Evolutionary conservation across 2,113 vertebrate species (phyloP).

Genomic region (Prinia subflava): DNA sequence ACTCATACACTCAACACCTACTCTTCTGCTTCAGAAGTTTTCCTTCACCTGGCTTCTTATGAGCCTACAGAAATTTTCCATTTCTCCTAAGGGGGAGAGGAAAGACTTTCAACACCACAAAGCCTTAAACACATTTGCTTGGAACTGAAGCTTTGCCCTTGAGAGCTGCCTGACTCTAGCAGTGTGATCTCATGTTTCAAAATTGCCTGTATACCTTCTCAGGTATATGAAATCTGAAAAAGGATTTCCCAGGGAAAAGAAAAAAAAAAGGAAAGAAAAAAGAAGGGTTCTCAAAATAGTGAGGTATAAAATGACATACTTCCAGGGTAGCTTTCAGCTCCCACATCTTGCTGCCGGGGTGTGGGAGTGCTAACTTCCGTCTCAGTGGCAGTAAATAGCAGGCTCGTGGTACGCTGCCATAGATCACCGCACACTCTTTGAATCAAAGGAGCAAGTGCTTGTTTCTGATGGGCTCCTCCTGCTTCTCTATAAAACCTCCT

Average conservation of each 20-base stretch:
- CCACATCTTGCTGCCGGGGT: constrained; percentile 25
- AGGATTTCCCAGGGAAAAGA: not conserved
- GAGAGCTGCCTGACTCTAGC: not conserved
- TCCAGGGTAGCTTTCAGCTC: constrained; percentile 35
- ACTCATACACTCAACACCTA: not conserved
- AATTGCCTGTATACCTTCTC: not conserved
- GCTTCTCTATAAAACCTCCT: not conserved
- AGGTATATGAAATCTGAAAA: constrained; percentile 10
- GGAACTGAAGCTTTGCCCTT: not conserved
- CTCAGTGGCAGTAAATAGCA: constrained; percentile 45
- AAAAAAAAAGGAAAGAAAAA: not conserved
- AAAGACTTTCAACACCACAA: not conserved
- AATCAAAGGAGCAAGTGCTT: not conserved
- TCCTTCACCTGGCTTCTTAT: constrained; percentile 26
- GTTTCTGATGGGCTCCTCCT: not conserved
- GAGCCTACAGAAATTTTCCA: constrained; percentile 16
- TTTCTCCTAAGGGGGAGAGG: not conserved
- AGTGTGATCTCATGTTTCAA: not conserved
- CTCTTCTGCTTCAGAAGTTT: constrained; percentile 36
- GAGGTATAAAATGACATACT: constrained; percentile 27
- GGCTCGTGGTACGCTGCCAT: not conserved
- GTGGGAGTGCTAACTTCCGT: constrained; percentile 25
- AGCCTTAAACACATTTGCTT: constrained; percentile 21
- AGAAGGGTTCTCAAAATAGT: not conserved
- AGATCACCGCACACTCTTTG: not conserved